Conservation (phyloP, 2,113 vertebrate genomes). For the Podarcis cretensis region DNA sequence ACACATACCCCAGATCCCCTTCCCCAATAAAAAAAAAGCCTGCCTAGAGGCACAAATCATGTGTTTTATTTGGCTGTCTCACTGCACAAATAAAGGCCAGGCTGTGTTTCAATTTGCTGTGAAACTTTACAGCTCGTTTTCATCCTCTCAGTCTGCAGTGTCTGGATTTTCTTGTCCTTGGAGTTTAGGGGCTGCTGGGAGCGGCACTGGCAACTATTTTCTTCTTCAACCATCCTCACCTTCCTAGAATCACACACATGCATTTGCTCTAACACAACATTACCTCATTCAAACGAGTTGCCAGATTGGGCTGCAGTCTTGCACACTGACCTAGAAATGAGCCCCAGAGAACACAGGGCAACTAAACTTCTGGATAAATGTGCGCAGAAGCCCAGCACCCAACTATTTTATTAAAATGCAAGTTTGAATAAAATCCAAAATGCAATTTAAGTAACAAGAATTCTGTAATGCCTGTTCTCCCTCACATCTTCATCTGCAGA, state of each 20-base stretch:
- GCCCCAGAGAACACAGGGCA: too few relatives aligned
- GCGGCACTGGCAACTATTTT: not conserved
- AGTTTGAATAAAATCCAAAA: not conserved
- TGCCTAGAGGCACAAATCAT: conserved; percentile 7
- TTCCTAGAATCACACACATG: not conserved
- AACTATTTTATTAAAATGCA: too few relatives aligned
- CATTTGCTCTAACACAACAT: too few relatives aligned
- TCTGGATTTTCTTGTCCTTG: not conserved
- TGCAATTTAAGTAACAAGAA: not conserved
- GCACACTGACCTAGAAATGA: not conserved
- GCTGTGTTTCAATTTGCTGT: conserved; percentile 13
- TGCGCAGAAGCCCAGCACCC: too few relatives aligned
- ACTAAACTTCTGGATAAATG: not conserved
- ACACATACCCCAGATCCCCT: not conserved
- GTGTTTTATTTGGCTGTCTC: conserved; percentile 24
- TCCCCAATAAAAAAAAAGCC: not conserved
- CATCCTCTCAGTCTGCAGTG: not conserved
- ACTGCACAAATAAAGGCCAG: conserved; percentile 18
- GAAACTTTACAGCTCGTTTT: conserved; percentile 3
- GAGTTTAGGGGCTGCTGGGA: not conserved
- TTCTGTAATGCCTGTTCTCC: not conserved
- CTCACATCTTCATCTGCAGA: not conserved
- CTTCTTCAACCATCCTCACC: not conserved
- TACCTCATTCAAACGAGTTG: not conserved
- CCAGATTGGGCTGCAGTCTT: not conserved